Conservation (phyloP, 1,140 invertebrate genomes). For the Pseudoatta argentina region DNA sequence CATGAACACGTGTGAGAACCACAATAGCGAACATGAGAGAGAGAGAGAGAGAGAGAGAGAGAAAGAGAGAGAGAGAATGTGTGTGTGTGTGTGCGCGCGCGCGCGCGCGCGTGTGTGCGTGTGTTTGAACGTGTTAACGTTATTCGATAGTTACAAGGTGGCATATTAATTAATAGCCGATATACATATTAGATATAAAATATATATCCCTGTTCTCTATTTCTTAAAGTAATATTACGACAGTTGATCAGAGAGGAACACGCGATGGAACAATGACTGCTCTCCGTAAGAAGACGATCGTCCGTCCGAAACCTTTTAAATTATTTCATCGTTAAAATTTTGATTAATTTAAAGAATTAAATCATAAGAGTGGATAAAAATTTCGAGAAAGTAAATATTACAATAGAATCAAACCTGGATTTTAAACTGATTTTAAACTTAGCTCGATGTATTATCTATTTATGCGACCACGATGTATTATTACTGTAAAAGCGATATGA, state of each 20-base stretch:
- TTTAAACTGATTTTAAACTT: slow-evolving; percentile 35
- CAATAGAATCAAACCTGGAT: slow-evolving; percentile 47
- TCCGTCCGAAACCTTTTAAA: not conserved
- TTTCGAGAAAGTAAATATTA: not conserved
- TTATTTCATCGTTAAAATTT: not conserved
- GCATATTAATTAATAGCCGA: slow-evolving; percentile 71
- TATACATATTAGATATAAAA: slow-evolving; percentile 78
- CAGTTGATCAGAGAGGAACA: slow-evolving; percentile 69
- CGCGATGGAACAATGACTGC: slow-evolving; percentile 24
- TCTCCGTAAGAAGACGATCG: slow-evolving; percentile 12
- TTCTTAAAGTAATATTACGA: slow-evolving; percentile 79
- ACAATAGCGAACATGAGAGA: slow-evolving; percentile 36
- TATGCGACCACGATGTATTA: not conserved
- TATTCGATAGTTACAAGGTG: slow-evolving; percentile 79
- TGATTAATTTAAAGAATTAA: not conserved
- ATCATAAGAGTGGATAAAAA: not conserved
- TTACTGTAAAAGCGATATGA: not conserved
- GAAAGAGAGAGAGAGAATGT: not conserved
- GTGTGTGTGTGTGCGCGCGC: too few species aligned
- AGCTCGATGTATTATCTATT: not conserved
- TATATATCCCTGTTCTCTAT: slow-evolving; percentile 79
- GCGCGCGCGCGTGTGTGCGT: not conserved
- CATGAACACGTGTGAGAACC: slow-evolving; percentile 25
- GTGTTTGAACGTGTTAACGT: slow-evolving; percentile 73
- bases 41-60: slow-evolving; percentile 43